Evolutionary conservation across 2,888 invertebrate genomes (phyloP), one percentile per base, ranked within the genome.

Genomic region (Apamea crenata): DNA sequence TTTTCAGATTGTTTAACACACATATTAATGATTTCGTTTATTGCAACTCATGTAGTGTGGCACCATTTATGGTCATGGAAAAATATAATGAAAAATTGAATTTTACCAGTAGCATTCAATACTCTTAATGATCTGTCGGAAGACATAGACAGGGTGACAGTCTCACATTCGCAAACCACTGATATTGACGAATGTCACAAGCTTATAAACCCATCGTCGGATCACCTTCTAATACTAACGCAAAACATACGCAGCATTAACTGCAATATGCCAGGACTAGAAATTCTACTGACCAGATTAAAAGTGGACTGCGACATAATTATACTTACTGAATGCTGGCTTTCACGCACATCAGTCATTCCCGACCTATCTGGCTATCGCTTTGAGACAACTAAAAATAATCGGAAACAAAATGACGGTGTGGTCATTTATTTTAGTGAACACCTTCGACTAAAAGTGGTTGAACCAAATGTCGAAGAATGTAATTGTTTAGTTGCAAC

Each of bases 181-280:
- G 56, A 40, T 14, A 21, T 70, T 36, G 70, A 70, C 8, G 53
- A 70, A n/a, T 70, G 70, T 40, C 56, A 56, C 25, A 70, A 70
- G 10, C 36, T 70, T 40, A 56, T 70, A 44, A n/a, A n/a, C 32
- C 53, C 32, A 21, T 25, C 36, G 36, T 56, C 70, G 6, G 56
- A 53, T 32, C 36, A 36, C 8, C n/a, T 70, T 5, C 6, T 56
- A 29, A 29, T 44, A 29, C 8, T 72, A 7, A 72, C 44, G 5
- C 74, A 74, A 36, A 74, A 74, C 40, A 44, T 74, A 40, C 53
- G 74, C 1, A 74, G 74, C 44, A 67, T 74, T 1, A 67, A 67
- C n/a, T 53, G 67, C 32, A 74, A 74, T 18, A 67, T 74, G 21
- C 29, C 65, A 16, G 74, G 53, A 1, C 18, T 74, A n/a, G 65